Conservation (phyloP, 2,888 invertebrate genomes). For the Archips xylosteana region DNA sequence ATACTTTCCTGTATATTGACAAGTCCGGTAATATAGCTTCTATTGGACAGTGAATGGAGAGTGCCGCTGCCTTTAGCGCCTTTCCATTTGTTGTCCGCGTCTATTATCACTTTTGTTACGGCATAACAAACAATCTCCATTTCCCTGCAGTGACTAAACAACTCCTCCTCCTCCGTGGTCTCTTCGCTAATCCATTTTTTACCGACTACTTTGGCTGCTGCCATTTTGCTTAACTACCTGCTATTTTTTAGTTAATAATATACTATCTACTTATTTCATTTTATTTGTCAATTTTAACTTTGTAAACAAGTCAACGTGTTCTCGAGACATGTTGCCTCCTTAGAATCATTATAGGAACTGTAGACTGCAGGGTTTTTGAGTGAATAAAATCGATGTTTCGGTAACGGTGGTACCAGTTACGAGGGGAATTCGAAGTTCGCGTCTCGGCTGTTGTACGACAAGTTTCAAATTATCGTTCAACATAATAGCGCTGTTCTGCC, state of each 20-base stretch:
- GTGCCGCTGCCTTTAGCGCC: constrained; percentile 60
- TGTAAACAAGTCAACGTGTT: constrained; percentile 18
- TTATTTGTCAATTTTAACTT: constrained; percentile 24
- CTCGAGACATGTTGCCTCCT: constrained; percentile 58
- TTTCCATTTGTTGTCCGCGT: constrained; percentile 81
- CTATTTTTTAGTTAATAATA: background rate
- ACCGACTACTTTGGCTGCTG: constrained; percentile 62
- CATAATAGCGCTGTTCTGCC: constrained; percentile 67
- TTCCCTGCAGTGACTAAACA: constrained; percentile 81
- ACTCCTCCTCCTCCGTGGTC: constrained; percentile 75
- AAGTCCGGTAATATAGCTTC: constrained; percentile 79
- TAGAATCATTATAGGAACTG: constrained; percentile 69
- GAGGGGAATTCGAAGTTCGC: constrained; percentile 50
- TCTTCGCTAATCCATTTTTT: constrained; percentile 86
- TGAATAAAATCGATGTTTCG: constrained; percentile 73
- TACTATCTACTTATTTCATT: constrained; percentile 20
- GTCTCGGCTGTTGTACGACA: constrained; percentile 70
- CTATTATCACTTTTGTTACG: constrained; percentile 75
- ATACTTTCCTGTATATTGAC: constrained; percentile 80
- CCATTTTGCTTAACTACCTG: constrained; percentile 54
- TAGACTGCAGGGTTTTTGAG: constrained; percentile 60
- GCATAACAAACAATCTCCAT: constrained; percentile 80
- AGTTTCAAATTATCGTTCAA: constrained; percentile 68
- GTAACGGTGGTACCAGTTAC: constrained; percentile 74
- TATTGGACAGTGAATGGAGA: constrained; percentile 69